These are phyloP conservation scores for Heteromurus nitidus DNA, from an alignment of 2,888 invertebrate species.

Conservation along the genomic window DNA sequence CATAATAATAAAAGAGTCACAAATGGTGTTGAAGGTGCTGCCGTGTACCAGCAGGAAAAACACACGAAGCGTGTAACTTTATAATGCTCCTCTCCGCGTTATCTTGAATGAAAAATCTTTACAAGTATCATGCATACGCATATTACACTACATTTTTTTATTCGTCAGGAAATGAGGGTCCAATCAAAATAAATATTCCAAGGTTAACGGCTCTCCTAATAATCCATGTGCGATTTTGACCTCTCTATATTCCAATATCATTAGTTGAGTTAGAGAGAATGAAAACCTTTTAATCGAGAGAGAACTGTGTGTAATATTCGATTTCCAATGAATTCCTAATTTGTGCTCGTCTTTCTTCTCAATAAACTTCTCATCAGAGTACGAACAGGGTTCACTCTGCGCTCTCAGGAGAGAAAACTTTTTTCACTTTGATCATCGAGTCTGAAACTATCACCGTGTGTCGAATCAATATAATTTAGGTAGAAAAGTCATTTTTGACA, in stretches of 20 bases:
- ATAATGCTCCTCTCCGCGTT: too few species aligned
- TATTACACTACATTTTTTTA: not conserved
- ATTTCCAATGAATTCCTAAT: conserved; percentile 5
- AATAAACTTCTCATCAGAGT: not conserved
- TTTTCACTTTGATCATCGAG: too few species aligned
- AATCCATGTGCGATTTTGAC: not conserved
- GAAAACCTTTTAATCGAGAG: too few species aligned
- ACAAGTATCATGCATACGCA: too few species aligned
- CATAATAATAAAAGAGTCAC: conserved; percentile 8
- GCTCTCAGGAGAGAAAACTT: too few species aligned
- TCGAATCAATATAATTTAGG: not conserved
- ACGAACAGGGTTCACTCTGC: not conserved
- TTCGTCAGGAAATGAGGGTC: not conserved
- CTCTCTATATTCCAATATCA: too few species aligned
- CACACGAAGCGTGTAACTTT: too few species aligned
- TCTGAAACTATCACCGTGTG: too few species aligned
- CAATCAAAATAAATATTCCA: conserved; percentile 9
- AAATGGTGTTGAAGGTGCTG: conserved; percentile 16
- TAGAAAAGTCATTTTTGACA: not conserved
- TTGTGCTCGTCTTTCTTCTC: not conserved
- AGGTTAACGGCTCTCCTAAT: conserved; percentile 3
- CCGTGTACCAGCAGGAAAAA: not conserved
- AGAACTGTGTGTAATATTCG: too few species aligned
- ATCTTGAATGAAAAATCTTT: not conserved
- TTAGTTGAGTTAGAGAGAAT: too few species aligned